Percentiles rank a stretch among this genome's conserved stretches.
phyloP scores from a whole-genome alignment of 2,113 vertebrate species.

The Hyperoodon ampullatus region DNA sequence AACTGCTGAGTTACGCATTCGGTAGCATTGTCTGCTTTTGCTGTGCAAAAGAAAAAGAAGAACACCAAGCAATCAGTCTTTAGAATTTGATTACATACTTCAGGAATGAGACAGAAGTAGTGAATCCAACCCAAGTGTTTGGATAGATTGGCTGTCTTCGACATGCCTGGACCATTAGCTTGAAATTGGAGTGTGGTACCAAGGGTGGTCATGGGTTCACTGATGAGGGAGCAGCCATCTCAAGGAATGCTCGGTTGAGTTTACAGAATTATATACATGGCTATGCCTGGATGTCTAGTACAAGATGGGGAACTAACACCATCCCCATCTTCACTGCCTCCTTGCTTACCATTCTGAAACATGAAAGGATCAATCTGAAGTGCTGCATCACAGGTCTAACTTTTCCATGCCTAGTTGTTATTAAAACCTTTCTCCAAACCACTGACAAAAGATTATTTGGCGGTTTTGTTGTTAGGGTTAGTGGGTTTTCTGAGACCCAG shows the following conservation, averaged over 20 bases:
- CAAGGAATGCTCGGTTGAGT: background rate
- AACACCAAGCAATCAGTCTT: conserved; percentile 70
- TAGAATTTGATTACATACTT: conserved; percentile 79
- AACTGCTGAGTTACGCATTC: background rate
- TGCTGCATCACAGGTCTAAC: background rate
- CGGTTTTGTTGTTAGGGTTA: background rate
- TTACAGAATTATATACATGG: conserved; percentile 36
- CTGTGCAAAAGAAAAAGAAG: conserved; percentile 70
- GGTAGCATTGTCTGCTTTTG: conserved; percentile 16
- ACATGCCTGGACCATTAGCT: conserved; percentile 76
- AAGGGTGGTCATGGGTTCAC: conserved; percentile 72
- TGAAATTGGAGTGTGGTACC: conserved; percentile 52
- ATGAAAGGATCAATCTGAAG: background rate
- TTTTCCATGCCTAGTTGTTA: background rate
- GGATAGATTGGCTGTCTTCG: conserved; percentile 73
- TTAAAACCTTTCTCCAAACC: conserved; percentile 1
- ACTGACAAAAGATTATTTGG: background rate
- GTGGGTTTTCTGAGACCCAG: background rate
- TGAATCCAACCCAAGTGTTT: conserved; percentile 77
- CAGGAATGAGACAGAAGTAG: conserved; percentile 74
- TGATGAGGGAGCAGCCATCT: conserved; percentile 69
- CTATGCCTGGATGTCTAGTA: conserved; percentile 62
- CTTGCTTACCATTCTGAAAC: conserved; percentile 9
- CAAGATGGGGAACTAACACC: conserved; percentile 24
- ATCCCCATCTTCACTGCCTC: conserved; percentile 34